Conservation (phyloP, 1,140 invertebrate genomes). For the Aphis gossypii region DNA sequence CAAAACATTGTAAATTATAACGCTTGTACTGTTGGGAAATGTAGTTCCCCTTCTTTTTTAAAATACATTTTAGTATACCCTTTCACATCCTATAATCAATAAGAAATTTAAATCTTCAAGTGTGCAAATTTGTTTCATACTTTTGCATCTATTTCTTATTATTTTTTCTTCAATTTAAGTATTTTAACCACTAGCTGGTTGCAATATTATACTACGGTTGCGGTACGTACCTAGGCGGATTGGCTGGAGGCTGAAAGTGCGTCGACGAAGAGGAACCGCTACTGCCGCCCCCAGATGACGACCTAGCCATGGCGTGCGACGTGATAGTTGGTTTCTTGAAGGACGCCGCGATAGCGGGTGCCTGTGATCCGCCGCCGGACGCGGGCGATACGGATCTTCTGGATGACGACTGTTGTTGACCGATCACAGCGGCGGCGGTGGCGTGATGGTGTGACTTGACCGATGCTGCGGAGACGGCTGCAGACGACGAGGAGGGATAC, state of each 20-base stretch:
- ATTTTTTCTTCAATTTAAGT: neutral
- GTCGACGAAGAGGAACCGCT: neutral
- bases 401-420: slow-evolving; percentile 35
- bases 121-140: neutral
- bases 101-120: neutral
- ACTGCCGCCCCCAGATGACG: neutral
- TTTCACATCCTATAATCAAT: neutral
- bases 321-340: slow-evolving; percentile 45
- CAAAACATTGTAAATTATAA: neutral
- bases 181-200: neutral
- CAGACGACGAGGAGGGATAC: neutral
- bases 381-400: slow-evolving; percentile 46
- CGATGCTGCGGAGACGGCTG: neutral
- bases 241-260: slow-evolving; percentile 25
- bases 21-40: neutral
- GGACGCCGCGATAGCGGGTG: neutral
- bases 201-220: neutral
- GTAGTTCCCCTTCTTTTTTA: neutral
- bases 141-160: too few species aligned
- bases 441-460: slow-evolving; percentile 41
- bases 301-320: slow-evolving; percentile 45
- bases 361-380: neutral
- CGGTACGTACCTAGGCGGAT: slow-evolving; percentile 25
- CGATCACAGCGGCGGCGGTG: neutral
- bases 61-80: neutral